A percentile compares a stretch with the other conserved stretches of the same genome.
These are phyloP conservation scores for Mechanitis mazaeus DNA, from an alignment of 2,888 invertebrate genomes.

Conservation along the genomic window DNA sequence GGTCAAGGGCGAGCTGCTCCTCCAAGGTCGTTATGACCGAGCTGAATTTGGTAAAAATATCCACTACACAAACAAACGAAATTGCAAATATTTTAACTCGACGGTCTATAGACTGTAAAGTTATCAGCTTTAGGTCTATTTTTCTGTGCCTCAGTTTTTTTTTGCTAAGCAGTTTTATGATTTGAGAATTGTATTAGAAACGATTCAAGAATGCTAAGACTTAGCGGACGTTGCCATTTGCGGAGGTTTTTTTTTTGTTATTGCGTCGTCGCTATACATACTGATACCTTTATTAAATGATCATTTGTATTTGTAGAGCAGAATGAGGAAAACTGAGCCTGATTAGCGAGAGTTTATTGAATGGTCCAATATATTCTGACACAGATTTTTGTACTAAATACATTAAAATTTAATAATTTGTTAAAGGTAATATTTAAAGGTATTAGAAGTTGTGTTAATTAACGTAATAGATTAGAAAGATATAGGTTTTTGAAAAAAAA, in stretches of 20 bases:
- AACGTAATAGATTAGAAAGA: no score
- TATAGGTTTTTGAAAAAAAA: no score
- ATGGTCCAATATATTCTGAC: background rate
- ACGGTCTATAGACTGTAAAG: background rate
- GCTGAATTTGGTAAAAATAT: slow-evolving; percentile 33
- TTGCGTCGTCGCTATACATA: slow-evolving; percentile 11
- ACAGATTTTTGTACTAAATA: no score
- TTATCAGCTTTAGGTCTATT: background rate
- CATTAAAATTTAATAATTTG: no score
- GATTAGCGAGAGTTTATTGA: slow-evolving; percentile 2
- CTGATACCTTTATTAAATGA: background rate
- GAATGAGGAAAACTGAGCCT: background rate
- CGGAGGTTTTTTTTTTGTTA: slow-evolving; percentile 23
- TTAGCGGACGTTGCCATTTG: slow-evolving; percentile 27
- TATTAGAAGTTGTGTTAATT: no score
- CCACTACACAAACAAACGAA: slow-evolving; percentile 18
- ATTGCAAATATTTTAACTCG: slow-evolving; percentile 4
- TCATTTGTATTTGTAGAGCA: background rate
- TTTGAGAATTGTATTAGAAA: slow-evolving; percentile 17
- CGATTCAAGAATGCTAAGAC: slow-evolving; percentile 26
- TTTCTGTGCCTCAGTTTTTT: background rate
- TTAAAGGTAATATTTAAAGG: no score
- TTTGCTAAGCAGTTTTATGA: slow-evolving; percentile 14
- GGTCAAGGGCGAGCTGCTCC: slow-evolving; percentile 40
- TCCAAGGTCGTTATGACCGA: slow-evolving; percentile 41